Percentiles rank a stretch among this genome's conserved stretches.
phyloP scores from a whole-genome alignment of 1,140 invertebrate genomes.

The Danaus plexippus region DNA sequence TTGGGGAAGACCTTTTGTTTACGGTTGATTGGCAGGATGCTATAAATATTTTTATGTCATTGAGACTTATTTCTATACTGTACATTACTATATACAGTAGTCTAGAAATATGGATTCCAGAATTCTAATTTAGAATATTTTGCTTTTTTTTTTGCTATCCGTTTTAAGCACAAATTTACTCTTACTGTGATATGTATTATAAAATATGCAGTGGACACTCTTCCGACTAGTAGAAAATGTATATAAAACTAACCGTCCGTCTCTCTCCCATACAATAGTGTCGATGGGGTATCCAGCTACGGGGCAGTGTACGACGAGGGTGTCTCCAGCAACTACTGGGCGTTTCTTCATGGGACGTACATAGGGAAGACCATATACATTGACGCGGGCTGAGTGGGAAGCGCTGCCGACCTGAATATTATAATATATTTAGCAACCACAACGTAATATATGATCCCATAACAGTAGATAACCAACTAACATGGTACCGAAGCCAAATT shows the following conservation, averaged over 20 bases:
- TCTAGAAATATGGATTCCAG: no score
- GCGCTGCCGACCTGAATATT: constrained; percentile 81
- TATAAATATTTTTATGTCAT: constrained; percentile 65
- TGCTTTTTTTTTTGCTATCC: no score
- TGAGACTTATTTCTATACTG: background rate
- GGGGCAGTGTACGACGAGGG: constrained; percentile 89
- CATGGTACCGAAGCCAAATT: no score
- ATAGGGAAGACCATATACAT: constrained; percentile 93
- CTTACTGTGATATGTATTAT: background rate
- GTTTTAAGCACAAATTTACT: no score
- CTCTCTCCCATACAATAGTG: constrained; percentile 94
- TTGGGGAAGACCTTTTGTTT: constrained; percentile 96
- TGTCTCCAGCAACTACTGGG: constrained; percentile 93
- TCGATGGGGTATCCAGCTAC: constrained; percentile 96
- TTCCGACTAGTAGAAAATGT: background rate
- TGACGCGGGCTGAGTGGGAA: constrained; percentile 88
- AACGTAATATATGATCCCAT: no score
- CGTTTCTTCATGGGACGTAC: constrained; percentile 94
- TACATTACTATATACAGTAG: no score
- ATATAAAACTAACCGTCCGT: constrained; percentile 52
- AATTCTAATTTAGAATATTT: no score
- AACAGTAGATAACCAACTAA: no score
- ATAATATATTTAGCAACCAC: no score
- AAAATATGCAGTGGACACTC: constrained; percentile 1
- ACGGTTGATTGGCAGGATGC: constrained; percentile 92